A percentile compares a stretch with the other conserved stretches of the same genome.
Conservation (phyloP, 1,140 invertebrate species). For the Metaphire vulgaris region DNA sequence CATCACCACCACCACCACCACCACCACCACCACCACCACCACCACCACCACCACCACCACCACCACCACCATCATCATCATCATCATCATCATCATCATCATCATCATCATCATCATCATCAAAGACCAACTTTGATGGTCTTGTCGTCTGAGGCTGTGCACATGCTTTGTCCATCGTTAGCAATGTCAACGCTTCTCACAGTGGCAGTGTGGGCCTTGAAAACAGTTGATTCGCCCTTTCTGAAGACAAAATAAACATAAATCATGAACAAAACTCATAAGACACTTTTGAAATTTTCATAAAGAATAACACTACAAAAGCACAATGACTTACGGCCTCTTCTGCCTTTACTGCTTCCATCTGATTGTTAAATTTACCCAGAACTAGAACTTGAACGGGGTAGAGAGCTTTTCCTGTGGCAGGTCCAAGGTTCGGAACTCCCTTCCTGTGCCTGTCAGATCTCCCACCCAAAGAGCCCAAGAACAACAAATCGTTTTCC, state of each 20-base stretch:
- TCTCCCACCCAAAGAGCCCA: no score
- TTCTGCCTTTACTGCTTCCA: neutral
- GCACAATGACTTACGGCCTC: no score
- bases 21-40: conserved; percentile 6
- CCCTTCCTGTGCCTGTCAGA: no score
- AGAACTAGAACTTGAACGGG: no score
- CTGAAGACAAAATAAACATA: conserved; percentile 34
- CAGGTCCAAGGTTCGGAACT: no score
- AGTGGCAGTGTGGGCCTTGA: conserved; percentile 69
- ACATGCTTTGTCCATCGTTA: conserved; percentile 64
- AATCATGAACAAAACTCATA: neutral
- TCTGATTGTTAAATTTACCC: no score
- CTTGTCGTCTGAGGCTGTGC: conserved; percentile 83
- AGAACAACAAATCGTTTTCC: no score
- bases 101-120: no score
- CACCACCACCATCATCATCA: conserved; percentile 24
- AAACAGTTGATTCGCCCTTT: conserved; percentile 61
- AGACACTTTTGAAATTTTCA: no score
- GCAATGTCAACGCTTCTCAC: conserved; percentile 73
- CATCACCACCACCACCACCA: conserved; percentile 7
- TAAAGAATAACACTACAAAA: no score
- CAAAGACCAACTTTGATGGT: conserved; percentile 60
- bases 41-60: conserved; percentile 6
- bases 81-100: conserved; percentile 27
- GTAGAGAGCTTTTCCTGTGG: no score